Conservation (phyloP, 2,113 vertebrate genomes). For the Morone saxatilis region DNA sequence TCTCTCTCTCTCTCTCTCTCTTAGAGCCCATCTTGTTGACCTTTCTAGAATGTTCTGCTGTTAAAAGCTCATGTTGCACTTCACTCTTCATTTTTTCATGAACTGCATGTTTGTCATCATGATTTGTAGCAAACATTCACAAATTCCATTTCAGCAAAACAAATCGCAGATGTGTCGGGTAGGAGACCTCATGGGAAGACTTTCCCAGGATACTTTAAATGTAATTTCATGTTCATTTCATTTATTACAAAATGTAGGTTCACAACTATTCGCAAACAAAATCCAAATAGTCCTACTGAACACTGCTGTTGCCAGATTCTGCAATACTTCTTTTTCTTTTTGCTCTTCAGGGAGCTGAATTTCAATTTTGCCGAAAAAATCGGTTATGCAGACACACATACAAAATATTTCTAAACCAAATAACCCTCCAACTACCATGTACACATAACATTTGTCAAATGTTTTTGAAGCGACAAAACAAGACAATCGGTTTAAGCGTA, state of each 20-base stretch:
- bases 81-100: conserved; percentile 79
- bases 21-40: conserved; percentile 68
- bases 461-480: not conserved
- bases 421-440: not conserved
- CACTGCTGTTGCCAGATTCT: not conserved
- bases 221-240: conserved; percentile 41
- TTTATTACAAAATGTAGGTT: conserved; percentile 25
- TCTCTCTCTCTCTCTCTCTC: conserved; percentile 41
- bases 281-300: not conserved
- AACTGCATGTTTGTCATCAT: conserved; percentile 66
- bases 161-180: conserved; percentile 54
- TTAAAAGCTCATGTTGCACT: conserved; percentile 78
- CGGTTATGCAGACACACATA: not conserved
- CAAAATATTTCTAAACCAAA: not conserved
- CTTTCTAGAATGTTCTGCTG: conserved; percentile 65
- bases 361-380: not conserved
- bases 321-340: not conserved
- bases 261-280: conserved; percentile 11
- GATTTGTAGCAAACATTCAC: conserved; percentile 60
- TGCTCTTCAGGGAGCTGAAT: not conserved
- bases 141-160: conserved; percentile 60
- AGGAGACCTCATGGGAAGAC: conserved; percentile 51
- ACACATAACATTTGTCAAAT: not conserved
- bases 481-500: not conserved
- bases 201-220: conserved; percentile 22